Evolutionary conservation across 2,888 invertebrate species (phyloP), one percentile per base, ranked within the genome.

Genomic region (Apotomis turbidana): DNA sequence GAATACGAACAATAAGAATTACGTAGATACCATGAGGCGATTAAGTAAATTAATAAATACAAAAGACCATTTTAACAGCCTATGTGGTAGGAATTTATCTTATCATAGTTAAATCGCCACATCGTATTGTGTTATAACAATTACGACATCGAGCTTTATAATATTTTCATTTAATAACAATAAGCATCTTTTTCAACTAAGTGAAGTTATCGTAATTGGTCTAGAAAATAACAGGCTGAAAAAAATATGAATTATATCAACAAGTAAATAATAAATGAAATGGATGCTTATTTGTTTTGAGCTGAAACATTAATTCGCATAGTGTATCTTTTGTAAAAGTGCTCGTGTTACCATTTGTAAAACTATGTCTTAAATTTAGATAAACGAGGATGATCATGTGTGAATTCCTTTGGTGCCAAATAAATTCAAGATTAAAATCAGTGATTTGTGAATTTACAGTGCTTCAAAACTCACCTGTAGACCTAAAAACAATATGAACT

Each of bases 401-500:
- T 60, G 27, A 61, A n/a, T 60, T 15, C 1, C 8, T 71, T n/a
- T 4, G 38, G 51, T 71, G 71, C 71, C 5, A 60, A 44, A 44
- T 9, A 52, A 62, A 62, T 62, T 9, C 44, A 44, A 57, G 27
- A 13, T 57, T 67, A 57, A 57, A 64, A 68, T 38, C 12, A 57
- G 71, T 71, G 71, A 58, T 67, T 46, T 10, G 67, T 71, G 71
- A 52, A 57, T 62, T 60, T n/a, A 71, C 46, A 59, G 71, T 72
- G 68, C 71, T 52, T 13, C 0, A 38, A 66, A 62, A 71, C 68
- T 68, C 38, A 72, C 72, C 72, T 72, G 57, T 59, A 67, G n/a
- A 71, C 71, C 67, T 67, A 71, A 76, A 75, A 62, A 75, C 77
- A 80, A 70, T 70, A 73, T 55, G 63, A 68, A 54, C n/a, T 52